phyloP scores from a whole-genome alignment of 2,888 invertebrate genomes.

The Molanna angustata region DNA sequence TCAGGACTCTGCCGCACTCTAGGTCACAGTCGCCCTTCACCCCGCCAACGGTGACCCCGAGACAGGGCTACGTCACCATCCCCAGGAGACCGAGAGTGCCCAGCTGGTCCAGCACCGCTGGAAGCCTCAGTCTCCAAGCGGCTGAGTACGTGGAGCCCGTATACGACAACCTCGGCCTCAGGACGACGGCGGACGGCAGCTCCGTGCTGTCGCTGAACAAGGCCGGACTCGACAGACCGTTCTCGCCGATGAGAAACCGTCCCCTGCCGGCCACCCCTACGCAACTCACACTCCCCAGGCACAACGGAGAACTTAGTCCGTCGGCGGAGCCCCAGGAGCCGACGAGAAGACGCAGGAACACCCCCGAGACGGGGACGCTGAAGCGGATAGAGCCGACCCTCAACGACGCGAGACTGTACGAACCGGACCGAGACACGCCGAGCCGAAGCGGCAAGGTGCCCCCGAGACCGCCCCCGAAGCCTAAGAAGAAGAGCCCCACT shows the following conservation, averaged over 20 bases:
- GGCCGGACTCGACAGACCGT: constrained; percentile 56
- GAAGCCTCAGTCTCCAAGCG: constrained; percentile 49
- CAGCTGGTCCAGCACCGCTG: constrained; percentile 72
- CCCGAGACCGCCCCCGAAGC: constrained; percentile 80
- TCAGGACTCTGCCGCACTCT: constrained; percentile 79
- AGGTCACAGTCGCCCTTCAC: constrained; percentile 75
- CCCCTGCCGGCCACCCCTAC: constrained; percentile 64
- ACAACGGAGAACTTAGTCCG: constrained; percentile 53
- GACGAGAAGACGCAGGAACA: constrained; percentile 50
- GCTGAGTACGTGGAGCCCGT: constrained; percentile 69
- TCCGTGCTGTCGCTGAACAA: constrained; percentile 76
- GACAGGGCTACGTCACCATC: constrained; percentile 84
- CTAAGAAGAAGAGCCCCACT: constrained; percentile 70
- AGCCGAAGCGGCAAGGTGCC: constrained; percentile 67
- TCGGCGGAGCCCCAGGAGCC: constrained; percentile 51
- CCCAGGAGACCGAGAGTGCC: constrained; percentile 80
- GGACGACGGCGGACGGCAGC: constrained; percentile 86
- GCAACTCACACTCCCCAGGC: constrained; percentile 44
- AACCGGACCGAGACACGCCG: constrained; percentile 44
- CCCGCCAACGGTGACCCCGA: constrained; percentile 66
- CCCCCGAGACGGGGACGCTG: constrained; percentile 54
- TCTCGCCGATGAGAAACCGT: constrained; percentile 57
- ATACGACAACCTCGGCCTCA: constrained; percentile 80
- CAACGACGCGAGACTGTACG: constrained; percentile 35
- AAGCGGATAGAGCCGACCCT: constrained; percentile 39